phyloP scores from a whole-genome alignment of 2,797 vertebrate genomes.

The Eulemur coronatus region DNA sequence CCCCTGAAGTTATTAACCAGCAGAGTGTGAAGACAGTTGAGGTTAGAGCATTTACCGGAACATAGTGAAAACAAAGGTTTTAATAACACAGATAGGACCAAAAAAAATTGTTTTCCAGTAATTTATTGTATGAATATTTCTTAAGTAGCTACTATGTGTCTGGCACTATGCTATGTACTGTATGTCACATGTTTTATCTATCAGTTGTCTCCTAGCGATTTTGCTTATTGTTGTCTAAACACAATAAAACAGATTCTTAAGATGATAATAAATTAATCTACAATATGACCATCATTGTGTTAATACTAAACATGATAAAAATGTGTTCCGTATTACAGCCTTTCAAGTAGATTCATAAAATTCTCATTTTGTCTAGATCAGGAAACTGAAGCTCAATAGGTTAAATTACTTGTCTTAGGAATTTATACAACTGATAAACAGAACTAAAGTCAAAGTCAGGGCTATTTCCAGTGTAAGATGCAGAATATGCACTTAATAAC shows the following conservation, averaged over 20 bases:
- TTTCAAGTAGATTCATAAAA: constrained; percentile 14
- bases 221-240: neutral
- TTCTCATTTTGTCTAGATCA: neutral
- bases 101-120: neutral
- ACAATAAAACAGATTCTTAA: neutral
- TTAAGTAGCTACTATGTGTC: neutral
- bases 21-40: neutral
- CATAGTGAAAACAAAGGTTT: neutral
- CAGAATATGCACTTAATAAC: neutral
- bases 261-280: neutral
- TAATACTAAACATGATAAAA: neutral
- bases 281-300: neutral
- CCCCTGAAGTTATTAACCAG: neutral
- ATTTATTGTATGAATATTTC: neutral
- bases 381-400: neutral
- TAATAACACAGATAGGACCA: neutral
- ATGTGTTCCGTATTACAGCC: neutral
- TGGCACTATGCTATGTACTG: neutral
- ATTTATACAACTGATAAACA: neutral
- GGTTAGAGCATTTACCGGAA: neutral
- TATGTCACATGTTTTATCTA: neutral
- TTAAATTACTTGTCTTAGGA: constrained; percentile 1
- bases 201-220: neutral
- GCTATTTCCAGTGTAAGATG: neutral
- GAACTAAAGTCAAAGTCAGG: neutral